Evolutionary conservation across 1,140 invertebrate species (phyloP), one percentile per base, ranked within the genome.

Genomic region (Danaus plexippus): DNA sequence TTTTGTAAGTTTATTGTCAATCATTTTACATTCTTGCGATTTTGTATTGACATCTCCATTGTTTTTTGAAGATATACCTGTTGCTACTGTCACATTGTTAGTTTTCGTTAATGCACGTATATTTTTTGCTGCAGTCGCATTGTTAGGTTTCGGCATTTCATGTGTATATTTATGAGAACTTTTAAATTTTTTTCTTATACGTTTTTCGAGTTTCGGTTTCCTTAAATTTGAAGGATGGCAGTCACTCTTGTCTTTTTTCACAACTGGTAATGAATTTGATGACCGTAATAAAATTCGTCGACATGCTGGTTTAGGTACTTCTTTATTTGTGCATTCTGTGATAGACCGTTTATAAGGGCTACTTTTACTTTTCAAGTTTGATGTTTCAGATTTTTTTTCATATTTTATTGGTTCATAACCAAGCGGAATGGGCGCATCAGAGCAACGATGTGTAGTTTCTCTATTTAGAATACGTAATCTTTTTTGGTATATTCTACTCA

Each of bases 391-490:
- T 51, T 57, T 45, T 7, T 43, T 50, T 54, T 8, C 32, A 7
- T 13, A 40, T 12, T 43, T 63, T 52, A 78, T 55, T 13, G 76
- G 63, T 43, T 53, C 43, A 63, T 80, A 83, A 12, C 50, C 55
- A 43, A 85, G 54, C 15, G 78, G 62, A 57, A 85, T 85, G 5
- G 78, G 67, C 52, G 71, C 52, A 43, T 60, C 49, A 58, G 53
- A 45, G 50, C 42, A 64, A 32, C 52, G 40, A 57, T 74, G 64
- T 15, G 53, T 51, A 43, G 72, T 54, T 61, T 74, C 63, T 56
- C 75, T 74, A 66, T 77, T 77, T 13, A 81, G 40, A 59, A 85
- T 63, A 18, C 64, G 63, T 46, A 71, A 61, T 4, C 80, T 72
- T 67, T 82, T 81, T 10, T 59, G 61, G 47, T 63, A 59, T 46